These are phyloP conservation scores for Harpalus rufipes DNA, from an alignment of 2,888 invertebrate genomes.

Conservation along the genomic window DNA sequence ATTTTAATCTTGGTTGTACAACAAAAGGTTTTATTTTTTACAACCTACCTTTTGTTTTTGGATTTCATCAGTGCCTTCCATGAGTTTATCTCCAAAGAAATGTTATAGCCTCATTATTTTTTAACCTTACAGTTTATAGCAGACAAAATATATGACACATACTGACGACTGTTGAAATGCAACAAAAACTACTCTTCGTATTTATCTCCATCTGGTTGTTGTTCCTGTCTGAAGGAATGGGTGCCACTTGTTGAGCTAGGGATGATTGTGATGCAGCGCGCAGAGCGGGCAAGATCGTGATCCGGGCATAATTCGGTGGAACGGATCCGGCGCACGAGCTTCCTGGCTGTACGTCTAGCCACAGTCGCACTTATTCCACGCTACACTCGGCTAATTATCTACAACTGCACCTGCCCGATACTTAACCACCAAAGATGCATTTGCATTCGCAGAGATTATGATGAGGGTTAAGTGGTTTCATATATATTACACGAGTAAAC, in stretches of 20 bases:
- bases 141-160: too few relatives aligned
- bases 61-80: too few relatives aligned
- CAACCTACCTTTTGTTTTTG: too few relatives aligned
- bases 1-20: too few relatives aligned
- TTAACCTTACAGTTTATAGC: too few relatives aligned
- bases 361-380: not conserved
- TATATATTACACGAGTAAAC: too few relatives aligned
- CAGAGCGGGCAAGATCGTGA: slow-evolving; percentile 64
- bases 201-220: too few relatives aligned
- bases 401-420: not conserved
- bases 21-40: too few relatives aligned
- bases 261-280: slow-evolving; percentile 65
- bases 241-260: slow-evolving; percentile 2
- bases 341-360: not conserved
- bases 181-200: too few relatives aligned
- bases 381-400: not conserved
- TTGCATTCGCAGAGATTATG: not conserved
- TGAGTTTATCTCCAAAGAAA: too few relatives aligned
- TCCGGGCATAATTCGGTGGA: slow-evolving; percentile 68
- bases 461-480: not conserved
- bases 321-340: slow-evolving; percentile 69
- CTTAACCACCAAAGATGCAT: not conserved
- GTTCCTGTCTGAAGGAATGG: not conserved
- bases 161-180: too few relatives aligned
- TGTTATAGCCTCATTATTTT: too few relatives aligned